Evolutionary conservation across 2,113 vertebrate genomes (phyloP).

Genomic region (Ictalurus furcatus): DNA sequence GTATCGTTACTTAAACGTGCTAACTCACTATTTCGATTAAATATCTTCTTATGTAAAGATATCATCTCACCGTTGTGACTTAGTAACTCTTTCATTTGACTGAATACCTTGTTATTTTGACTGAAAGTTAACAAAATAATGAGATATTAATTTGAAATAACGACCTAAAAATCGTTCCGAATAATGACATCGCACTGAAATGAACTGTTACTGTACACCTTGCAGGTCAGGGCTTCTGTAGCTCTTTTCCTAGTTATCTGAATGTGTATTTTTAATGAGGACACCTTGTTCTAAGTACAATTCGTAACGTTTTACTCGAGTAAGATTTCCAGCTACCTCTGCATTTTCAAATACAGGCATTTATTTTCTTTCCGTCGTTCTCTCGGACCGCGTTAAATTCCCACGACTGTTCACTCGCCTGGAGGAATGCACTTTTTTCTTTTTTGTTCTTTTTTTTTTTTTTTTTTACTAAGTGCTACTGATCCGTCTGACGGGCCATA

Average conservation of each 20-base stretch:
- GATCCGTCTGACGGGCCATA: slow-evolving; percentile 33
- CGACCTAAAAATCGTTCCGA: background rate
- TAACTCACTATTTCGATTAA: background rate
- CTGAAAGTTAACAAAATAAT: background rate
- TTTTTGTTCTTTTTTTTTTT: too few species aligned
- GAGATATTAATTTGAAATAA: background rate
- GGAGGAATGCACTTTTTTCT: slow-evolving; percentile 18
- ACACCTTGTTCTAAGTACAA: background rate
- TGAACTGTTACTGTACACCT: background rate
- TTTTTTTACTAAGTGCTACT: slow-evolving; percentile 16
- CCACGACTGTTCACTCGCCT: slow-evolving; percentile 20
- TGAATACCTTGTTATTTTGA: background rate
- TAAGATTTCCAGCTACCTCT: background rate
- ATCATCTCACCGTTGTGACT: background rate
- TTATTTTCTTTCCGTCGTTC: slow-evolving; percentile 17
- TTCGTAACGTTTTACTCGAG: background rate
- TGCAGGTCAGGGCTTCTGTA: background rate
- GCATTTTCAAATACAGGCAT: background rate
- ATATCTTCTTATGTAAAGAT: background rate
- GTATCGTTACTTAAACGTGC: background rate
- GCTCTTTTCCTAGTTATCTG: background rate
- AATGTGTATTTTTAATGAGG: background rate
- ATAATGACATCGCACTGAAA: background rate
- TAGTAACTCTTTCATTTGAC: background rate
- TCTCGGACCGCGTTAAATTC: slow-evolving; percentile 9